Evolutionary conservation across 2,888 invertebrate genomes (phyloP).

Genomic region (Eurois occulta): DNA sequence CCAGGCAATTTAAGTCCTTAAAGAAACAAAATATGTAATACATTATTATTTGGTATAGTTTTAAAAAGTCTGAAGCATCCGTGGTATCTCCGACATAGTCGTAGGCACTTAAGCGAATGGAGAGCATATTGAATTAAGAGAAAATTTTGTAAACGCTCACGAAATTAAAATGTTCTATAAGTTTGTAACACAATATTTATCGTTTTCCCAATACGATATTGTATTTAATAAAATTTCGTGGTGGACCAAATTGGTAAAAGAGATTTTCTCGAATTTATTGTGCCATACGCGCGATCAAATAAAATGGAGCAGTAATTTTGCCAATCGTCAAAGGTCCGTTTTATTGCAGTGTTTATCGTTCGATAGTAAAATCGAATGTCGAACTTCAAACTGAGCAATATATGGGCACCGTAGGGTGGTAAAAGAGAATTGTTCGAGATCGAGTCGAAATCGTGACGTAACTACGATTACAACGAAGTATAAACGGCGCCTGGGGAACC

Average conservation of each 20-base stretch:
- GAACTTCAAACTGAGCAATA: constrained; percentile 41
- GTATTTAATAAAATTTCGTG: constrained; percentile 23
- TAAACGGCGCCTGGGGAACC: constrained; percentile 12
- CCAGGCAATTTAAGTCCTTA: neutral
- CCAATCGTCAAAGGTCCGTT: constrained; percentile 48
- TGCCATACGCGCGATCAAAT: constrained; percentile 53
- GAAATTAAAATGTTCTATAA: neutral
- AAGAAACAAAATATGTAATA: neutral
- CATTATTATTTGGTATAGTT: neutral
- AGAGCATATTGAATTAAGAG: too few relatives aligned
- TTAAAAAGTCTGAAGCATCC: neutral
- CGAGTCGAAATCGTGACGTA: constrained; percentile 41
- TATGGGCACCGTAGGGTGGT: constrained; percentile 35
- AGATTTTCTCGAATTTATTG: constrained; percentile 51
- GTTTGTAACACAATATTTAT: constrained; percentile 6
- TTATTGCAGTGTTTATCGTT: constrained; percentile 62
- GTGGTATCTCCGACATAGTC: too few relatives aligned
- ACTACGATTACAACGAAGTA: constrained; percentile 40
- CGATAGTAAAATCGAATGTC: constrained; percentile 53
- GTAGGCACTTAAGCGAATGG: neutral
- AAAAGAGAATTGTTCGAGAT: constrained; percentile 23
- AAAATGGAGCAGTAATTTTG: constrained; percentile 62
- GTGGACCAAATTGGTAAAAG: constrained; percentile 27
- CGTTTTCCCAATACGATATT: neutral
- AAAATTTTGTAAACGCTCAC: neutral